A percentile compares a stretch with the other conserved stretches of the same genome.
Conservation (phyloP, 2,888 invertebrate species). For the Calameuta idolon region DNA sequence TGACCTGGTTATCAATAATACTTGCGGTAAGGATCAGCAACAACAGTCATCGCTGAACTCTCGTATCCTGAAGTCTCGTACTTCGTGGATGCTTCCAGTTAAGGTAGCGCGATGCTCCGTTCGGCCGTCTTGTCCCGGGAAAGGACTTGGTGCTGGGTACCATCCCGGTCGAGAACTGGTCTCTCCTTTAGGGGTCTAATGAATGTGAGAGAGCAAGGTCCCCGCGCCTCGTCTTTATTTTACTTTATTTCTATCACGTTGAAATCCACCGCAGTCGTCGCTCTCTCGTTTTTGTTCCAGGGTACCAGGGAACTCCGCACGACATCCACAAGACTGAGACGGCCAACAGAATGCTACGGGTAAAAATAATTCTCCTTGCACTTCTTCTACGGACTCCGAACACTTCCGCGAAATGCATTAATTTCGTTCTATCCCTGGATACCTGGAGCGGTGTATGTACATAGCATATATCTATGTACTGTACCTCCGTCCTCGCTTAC, state of each 20-base stretch:
- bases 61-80: not conserved
- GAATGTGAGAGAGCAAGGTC: constrained; percentile 48
- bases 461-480: not conserved
- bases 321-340: constrained; percentile 52
- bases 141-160: constrained; percentile 4
- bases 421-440: not conserved
- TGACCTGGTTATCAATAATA: constrained; percentile 71
- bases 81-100: constrained; percentile 5
- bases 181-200: constrained; percentile 55
- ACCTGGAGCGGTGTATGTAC: not conserved
- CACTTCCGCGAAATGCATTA: not conserved
- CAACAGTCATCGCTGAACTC: not conserved
- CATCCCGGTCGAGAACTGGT: constrained; percentile 43
- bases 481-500: not conserved
- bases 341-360: constrained; percentile 74
- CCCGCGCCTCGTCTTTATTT: constrained; percentile 26
- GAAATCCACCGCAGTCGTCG: constrained; percentile 32
- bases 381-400: not conserved
- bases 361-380: constrained; percentile 56
- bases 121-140: not conserved
- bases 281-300: constrained; percentile 49
- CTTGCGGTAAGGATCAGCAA: constrained; percentile 70
- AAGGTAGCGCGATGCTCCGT: not conserved
- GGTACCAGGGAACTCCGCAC: constrained; percentile 63
- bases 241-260: constrained; percentile 35